Evolutionary conservation across 37 sponge, comb jelly and placozoan species (phyloP), one percentile per base, ranked within the genome.

Genomic region (Petrosia ficiformis): DNA sequence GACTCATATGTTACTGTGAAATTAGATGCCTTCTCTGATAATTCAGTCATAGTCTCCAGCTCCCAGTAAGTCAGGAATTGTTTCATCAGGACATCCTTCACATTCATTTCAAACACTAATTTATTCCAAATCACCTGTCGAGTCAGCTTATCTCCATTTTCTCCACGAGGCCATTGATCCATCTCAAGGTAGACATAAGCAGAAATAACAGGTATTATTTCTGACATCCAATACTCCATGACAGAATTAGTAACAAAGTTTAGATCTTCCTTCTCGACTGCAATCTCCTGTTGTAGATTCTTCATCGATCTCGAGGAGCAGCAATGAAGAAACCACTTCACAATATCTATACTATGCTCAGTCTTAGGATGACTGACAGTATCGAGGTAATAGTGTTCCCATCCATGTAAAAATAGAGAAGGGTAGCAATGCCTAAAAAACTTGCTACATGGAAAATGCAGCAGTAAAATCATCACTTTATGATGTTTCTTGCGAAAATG

Each of bases 311-410:
- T n/a, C n/a, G n/a, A n/a, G n/a, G n/a, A n/a, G n/a, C n/a, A n/a
- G 6, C 70, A 69, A 8, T 36, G 32, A 28, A 11, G 32, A 39
- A 69, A 35, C 70, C 70, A 69, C 40, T 69, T 38, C 36, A 38
- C 70, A 11, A 69, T 38, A 36, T 69, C 70, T 40, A 35, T 73
- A 43, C 4, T 43, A 24, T 25, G 56, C 26, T 26, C 44, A 4
- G 33, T 43, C 31, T 24, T 14, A 4, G 58, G 22, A 10, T 59
- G 76, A 5, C 59, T 61, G 31, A 73, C 22, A 5, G 73, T 78
- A 61, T 89, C 89, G 38, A 89, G 64, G 80, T 89, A 89, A 69
- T 65, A 57, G 72, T 89, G 84, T 42, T 84, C 84, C 89, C 89
- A 89, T 4, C 89, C 89, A 34, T 73, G 41, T 36, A 89, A 68